Evolutionary conservation across 2,888 invertebrate species (phyloP), one percentile per base, ranked within the genome.

Genomic region (Ophion ellenae): DNA sequence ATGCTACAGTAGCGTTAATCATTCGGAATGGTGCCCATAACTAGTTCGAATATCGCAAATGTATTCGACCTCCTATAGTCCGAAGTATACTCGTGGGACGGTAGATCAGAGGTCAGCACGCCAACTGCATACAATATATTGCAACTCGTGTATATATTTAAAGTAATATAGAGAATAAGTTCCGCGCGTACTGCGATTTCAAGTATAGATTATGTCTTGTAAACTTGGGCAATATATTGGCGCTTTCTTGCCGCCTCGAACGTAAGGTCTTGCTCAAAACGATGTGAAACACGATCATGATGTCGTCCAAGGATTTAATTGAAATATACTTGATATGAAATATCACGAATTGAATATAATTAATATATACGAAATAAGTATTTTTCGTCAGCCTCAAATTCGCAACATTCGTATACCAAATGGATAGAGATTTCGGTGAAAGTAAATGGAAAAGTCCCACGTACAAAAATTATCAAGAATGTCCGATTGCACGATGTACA

Each of bases 71-170:
- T 67, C 71, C 67, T 14, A 40, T 73, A 67, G 71, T 70, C 61
- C 75, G 76, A 40, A 69, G 77, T 83, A 61, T 20, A 63, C 59
- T 67, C n/a, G 69, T 77, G 70, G 66, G 74, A 81, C 64, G n/a
- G 81, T 83, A 83, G 83, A 83, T 74, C 78, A 79, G 83, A 78
- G 77, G 70, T 47, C 81, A 74, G 81, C 80, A 86, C 83, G 81
- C 75, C 81, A 78, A 75, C 74, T 74, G 77, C 64, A 75, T 28
- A 82, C 9, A 67, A 28, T 77, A 59, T 7, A 14, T 17, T 71
- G 71, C 70, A 63, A 40, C 63, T 53, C 66, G 57, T 81, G 57
- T 69, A 75, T 47, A 40, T 7, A 40, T 9, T 40, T 40, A 40
- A 40, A 40, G 40, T 14, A 59, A 40, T 61, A n/a, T 59, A 67